phyloP scores from a whole-genome alignment of 1,140 invertebrate species.

The Neotoxoptera formosana region DNA sequence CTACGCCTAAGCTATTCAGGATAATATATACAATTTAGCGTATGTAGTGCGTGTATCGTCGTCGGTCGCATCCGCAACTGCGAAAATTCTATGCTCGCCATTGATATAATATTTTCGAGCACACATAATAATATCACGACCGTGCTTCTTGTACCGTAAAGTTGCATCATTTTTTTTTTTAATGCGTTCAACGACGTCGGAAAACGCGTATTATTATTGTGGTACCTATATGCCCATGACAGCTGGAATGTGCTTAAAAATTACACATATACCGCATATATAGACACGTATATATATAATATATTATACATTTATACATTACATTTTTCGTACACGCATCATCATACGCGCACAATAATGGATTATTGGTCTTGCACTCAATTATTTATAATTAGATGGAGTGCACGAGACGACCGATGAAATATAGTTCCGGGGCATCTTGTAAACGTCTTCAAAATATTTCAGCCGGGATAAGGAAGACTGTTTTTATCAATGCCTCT shows the following conservation, averaged over 20 bases:
- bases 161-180: slow-evolving; percentile 39
- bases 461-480: not conserved
- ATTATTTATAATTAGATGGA: not conserved
- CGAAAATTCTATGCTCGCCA: not conserved
- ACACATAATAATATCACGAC: not conserved
- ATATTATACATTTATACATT: too few species aligned
- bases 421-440: not conserved
- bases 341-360: not conserved
- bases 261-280: not conserved
- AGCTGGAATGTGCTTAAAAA: not conserved
- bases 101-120: not conserved
- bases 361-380: not conserved
- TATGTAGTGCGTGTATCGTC: not conserved
- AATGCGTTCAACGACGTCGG: not conserved
- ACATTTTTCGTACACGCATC: not conserved
- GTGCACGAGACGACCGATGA: not conserved
- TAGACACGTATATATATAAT: too few species aligned
- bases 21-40: not conserved
- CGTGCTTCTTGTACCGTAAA: slow-evolving; percentile 34
- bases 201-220: not conserved
- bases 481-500: too few species aligned
- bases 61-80: not conserved
- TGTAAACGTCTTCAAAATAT: not conserved
- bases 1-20: not conserved
- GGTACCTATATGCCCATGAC: not conserved